These are phyloP conservation scores for Psettodes erumei DNA, from an alignment of 2,113 vertebrate genomes.

Conservation along the genomic window DNA sequence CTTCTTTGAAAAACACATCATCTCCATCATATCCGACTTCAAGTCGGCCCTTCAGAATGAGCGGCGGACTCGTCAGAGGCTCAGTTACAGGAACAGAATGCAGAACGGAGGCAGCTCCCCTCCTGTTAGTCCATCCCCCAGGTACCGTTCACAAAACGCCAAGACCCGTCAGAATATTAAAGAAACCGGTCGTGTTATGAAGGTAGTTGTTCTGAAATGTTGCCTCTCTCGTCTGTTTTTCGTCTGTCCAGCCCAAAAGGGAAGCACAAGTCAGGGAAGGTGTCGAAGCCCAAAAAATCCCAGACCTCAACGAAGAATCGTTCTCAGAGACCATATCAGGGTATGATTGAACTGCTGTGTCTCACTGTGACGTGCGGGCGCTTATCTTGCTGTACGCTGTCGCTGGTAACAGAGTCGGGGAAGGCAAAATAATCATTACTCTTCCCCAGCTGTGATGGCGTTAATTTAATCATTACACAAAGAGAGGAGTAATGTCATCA, in stretches of 20 bases:
- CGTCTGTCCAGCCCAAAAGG: constrained; percentile 87
- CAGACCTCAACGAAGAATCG: constrained; percentile 85
- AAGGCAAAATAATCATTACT: background rate
- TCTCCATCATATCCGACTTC: constrained; percentile 92
- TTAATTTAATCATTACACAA: background rate
- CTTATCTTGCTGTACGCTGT: background rate
- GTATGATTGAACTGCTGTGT: constrained; percentile 70
- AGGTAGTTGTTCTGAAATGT: constrained; percentile 8
- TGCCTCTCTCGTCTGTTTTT: constrained; percentile 16
- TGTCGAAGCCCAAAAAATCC: constrained; percentile 88
- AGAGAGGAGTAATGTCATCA: background rate
- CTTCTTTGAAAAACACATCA: constrained; percentile 94
- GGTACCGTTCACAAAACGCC: constrained; percentile 79
- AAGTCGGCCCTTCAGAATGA: constrained; percentile 93
- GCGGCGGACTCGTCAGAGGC: constrained; percentile 84
- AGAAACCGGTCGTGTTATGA: too few relatives aligned
- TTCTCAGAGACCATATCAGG: constrained; percentile 87
- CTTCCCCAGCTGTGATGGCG: background rate
- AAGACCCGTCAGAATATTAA: too few relatives aligned
- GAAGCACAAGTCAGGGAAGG: constrained; percentile 91
- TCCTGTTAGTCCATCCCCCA: constrained; percentile 85
- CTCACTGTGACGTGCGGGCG: background rate
- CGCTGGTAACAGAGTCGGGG: background rate
- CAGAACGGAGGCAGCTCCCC: constrained; percentile 89
- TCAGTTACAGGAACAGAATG: constrained; percentile 88